A percentile compares a stretch with the other conserved stretches of the same genome.
phyloP scores from a whole-genome alignment of 2,797 vertebrate species.

The Margarornis squamiger region DNA sequence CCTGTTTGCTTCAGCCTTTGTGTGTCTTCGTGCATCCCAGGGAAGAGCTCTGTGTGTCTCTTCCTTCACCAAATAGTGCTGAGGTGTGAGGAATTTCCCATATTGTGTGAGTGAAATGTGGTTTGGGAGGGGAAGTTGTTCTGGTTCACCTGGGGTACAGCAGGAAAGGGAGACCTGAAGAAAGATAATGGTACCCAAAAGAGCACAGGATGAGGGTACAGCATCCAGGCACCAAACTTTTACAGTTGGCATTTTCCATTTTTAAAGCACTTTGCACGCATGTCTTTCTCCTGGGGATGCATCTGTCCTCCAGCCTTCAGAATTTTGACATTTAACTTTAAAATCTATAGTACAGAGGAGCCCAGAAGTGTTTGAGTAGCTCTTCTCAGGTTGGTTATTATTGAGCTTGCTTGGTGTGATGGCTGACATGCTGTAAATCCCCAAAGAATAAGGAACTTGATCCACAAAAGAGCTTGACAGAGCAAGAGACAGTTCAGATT shows the following conservation, averaged over 20 bases:
- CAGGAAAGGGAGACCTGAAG: neutral
- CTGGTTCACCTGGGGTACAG: neutral
- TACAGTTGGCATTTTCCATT: neutral
- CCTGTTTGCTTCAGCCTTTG: neutral
- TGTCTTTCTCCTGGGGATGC: neutral
- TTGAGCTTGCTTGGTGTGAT: neutral
- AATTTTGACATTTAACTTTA: neutral
- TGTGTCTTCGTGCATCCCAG: rapidly evolving
- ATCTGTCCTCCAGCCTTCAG: neutral
- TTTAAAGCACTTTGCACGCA: neutral
- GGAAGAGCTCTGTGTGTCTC: neutral
- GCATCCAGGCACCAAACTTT: neutral
- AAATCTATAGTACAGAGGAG: neutral
- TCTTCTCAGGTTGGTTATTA: conserved; percentile 19
- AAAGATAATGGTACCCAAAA: neutral
- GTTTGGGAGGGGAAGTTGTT: neutral
- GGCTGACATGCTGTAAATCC: neutral
- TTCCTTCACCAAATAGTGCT: neutral
- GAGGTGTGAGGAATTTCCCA: neutral
- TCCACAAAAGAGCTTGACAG: conserved; percentile 6
- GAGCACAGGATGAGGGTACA: neutral
- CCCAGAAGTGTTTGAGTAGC: neutral
- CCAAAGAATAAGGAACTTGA: neutral
- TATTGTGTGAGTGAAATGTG: neutral
- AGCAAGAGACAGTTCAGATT: neutral